Conservation (phyloP, 2,888 invertebrate genomes). For the Troilus luridus region DNA sequence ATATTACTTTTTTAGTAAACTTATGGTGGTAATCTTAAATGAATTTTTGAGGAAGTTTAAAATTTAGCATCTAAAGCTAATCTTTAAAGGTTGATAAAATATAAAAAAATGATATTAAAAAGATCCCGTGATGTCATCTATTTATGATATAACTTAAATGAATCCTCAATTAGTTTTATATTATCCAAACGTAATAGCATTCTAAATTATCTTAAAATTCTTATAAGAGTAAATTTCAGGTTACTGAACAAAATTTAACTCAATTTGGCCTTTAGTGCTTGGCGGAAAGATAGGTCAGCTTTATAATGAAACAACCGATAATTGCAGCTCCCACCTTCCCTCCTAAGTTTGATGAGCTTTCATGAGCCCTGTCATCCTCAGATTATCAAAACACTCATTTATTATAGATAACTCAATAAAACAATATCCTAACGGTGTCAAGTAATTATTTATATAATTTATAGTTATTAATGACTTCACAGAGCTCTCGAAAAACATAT, state of each 20-base stretch:
- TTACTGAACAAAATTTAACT: neutral
- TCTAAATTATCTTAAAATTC: neutral
- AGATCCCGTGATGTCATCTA: no score
- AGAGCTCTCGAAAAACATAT: neutral
- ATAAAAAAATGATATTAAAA: no score
- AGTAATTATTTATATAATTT: neutral
- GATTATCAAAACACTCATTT: neutral
- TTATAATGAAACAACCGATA: neutral
- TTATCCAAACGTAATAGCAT: neutral
- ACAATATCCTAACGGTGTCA: neutral
- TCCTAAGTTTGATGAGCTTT: conserved; percentile 24
- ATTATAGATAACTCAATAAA: neutral
- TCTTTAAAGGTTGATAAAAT: no score
- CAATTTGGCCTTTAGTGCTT: neutral
- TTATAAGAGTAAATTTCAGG: neutral
- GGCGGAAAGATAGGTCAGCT: neutral
- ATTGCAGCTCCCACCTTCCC: neutral
- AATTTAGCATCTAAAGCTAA: no score
- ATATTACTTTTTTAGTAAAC: no score
- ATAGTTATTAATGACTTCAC: neutral
- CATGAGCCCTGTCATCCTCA: conserved; percentile 16
- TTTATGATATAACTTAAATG: no score
- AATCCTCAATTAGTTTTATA: no score
- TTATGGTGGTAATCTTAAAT: no score
- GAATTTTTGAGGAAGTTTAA: no score